Evolutionary conservation across 2,888 invertebrate species (phyloP), one percentile per base, ranked within the genome.

Genomic region (Rutpela maculata): DNA sequence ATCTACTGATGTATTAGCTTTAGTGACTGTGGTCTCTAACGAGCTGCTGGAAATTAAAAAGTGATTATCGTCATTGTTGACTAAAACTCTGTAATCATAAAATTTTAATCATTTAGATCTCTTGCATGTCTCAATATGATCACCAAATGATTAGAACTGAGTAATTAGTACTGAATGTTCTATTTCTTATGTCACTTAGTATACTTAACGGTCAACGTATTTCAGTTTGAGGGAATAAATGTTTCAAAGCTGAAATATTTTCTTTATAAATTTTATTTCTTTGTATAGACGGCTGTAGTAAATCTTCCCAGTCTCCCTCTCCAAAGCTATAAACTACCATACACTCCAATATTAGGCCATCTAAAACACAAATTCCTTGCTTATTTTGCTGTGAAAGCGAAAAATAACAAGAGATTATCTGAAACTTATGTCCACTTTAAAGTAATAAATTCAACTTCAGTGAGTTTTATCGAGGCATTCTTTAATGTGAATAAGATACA

Each of bases 341-440:
- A 50, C n/a, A 50, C n/a, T n/a, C 50, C 50, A 50, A 50, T 50
- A 50, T 50, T 50, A 6, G n/a, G 50, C 1, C n/a, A 50, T 50
- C 15, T 50, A 50, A 50, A 50, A 50, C n/a, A 50, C 50, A 50
- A 50, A 50, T 50, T 50, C 50, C 50, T 50, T 50, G 50, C n/a
- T 50, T 50, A 50, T 50, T 50, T 50, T 50, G 50, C n/a, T 50
- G 15, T 12, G 50, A 50, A 15, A n/a, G 50, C 50, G 50, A 50
- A 50, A 50, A 50, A 15, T 50, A 50, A 50, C 50, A n/a, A 6
- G 50, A 15, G 50, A 50, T 50, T 50, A 50, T 50, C 50, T n/a
- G 50, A 50, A 50, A 50, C 15, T 50, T 50, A 50, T 6, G 50
- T 50, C n/a, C 50, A 50, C n/a, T 50, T 50, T 50, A 50, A 50